phyloP scores from a whole-genome alignment of 2,888 invertebrate species.

The Bursaphelenchus okinawaensis region DNA sequence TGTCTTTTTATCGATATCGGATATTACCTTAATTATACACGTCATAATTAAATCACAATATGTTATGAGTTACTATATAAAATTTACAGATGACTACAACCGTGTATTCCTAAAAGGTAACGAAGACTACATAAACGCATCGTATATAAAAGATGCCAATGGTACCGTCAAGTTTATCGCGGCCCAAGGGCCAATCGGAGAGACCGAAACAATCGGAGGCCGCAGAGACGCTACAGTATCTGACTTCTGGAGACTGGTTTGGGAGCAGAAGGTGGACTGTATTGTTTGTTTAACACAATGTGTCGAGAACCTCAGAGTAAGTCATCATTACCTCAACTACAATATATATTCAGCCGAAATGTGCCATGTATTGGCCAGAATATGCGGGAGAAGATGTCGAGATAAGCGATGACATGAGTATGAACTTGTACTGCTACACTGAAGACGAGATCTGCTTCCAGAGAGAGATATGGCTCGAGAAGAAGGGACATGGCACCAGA shows the following conservation, averaged over 20 bases:
- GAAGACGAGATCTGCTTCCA: constrained; percentile 37
- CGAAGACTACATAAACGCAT: constrained; percentile 40
- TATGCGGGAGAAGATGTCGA: constrained; percentile 34
- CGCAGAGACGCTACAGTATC: constrained; percentile 29
- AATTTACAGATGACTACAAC: constrained; percentile 38
- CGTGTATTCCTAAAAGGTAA: constrained; percentile 29
- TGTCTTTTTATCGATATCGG: too few species aligned
- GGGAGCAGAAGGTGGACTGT: constrained; percentile 40
- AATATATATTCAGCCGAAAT: constrained; percentile 39
- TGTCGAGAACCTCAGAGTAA: constrained; percentile 30
- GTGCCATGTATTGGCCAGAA: constrained; percentile 47
- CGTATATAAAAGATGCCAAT: constrained; percentile 28
- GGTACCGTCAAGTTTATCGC: constrained; percentile 32
- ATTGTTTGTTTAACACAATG: constrained; percentile 47
- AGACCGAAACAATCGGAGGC: constrained; percentile 22
- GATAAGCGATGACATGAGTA: constrained; percentile 26
- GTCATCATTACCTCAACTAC: neutral
- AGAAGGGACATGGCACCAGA: constrained; percentile 17
- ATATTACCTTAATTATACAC: too few species aligned
- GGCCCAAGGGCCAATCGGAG: constrained; percentile 38
- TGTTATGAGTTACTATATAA: neutral
- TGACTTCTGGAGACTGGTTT: constrained; percentile 54
- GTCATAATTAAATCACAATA: too few species aligned
- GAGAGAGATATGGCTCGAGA: constrained; percentile 30
- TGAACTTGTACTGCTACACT: constrained; percentile 31